A percentile compares a stretch with the other conserved stretches of the same genome.
Evolutionary conservation across 1,140 invertebrate species (phyloP).

Genomic region (Luehdorfia chinensis): DNA sequence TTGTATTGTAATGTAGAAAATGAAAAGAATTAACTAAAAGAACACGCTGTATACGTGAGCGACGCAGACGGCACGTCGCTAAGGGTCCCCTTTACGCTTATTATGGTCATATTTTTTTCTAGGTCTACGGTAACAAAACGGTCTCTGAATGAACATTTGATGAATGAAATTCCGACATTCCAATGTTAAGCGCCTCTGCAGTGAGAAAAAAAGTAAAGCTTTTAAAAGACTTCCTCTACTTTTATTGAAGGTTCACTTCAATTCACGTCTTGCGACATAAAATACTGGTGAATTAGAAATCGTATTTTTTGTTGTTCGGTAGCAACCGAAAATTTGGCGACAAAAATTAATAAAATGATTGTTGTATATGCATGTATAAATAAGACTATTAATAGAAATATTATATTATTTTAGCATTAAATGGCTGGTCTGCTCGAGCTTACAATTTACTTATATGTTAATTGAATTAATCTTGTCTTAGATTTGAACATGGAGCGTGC

Average conservation of each 20-base stretch:
- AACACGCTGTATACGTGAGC: conserved; percentile 40
- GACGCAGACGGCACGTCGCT: conserved; percentile 59
- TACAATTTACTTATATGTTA: no score
- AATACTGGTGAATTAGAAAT: background rate
- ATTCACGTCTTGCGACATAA: conserved; percentile 39
- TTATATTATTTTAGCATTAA: no score
- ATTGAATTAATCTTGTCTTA: no score
- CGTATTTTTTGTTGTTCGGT: background rate
- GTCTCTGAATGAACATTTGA: conserved; percentile 40
- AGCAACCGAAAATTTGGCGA: background rate
- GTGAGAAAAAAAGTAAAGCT: conserved; percentile 43
- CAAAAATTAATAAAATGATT: no score
- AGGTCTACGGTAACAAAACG: conserved; percentile 47
- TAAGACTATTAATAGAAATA: no score
- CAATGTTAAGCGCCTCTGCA: conserved; percentile 51
- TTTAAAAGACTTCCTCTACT: conserved; percentile 55
- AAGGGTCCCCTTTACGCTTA: conserved; percentile 42
- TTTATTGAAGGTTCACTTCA: conserved; percentile 28
- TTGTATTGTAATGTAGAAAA: no score
- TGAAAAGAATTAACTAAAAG: no score
- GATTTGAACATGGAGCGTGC: no score
- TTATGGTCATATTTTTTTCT: conserved; percentile 48
- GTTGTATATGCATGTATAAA: no score
- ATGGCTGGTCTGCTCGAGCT: no score
- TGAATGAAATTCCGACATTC: conserved; percentile 68